Percentiles rank a stretch among this genome's conserved stretches.
phyloP scores from a whole-genome alignment of 2,113 vertebrate species.

The Nansenia antarctica region DNA sequence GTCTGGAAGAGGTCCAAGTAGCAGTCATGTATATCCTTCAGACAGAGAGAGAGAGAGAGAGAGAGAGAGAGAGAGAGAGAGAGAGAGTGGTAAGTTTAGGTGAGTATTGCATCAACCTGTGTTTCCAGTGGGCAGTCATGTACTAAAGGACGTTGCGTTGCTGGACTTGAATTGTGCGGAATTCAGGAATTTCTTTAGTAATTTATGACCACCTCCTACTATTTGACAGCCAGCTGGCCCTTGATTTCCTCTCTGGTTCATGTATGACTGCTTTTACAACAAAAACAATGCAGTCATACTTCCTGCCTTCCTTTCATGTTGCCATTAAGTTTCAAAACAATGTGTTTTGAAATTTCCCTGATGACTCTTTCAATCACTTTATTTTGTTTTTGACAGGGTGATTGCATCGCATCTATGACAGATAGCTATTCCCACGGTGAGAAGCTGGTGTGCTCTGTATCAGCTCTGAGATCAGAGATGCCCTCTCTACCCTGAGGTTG shows the following conservation, averaged over 20 bases:
- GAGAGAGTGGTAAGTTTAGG: background rate
- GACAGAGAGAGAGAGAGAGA: conserved; percentile 12
- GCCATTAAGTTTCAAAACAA: conserved; percentile 21
- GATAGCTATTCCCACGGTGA: conserved; percentile 57
- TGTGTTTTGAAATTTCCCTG: conserved; percentile 39
- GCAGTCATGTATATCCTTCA: conserved; percentile 88
- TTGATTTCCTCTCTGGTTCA: background rate
- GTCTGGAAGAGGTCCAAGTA: conserved; percentile 94
- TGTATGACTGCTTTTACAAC: no score
- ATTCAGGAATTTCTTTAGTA: conserved; percentile 1
- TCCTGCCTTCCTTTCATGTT: conserved; percentile 9
- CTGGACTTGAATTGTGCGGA: background rate
- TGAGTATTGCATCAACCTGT: background rate
- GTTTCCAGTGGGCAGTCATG: background rate
- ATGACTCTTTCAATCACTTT: conserved; percentile 40
- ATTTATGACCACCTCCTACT: conserved; percentile 29
- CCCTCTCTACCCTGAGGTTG: conserved; percentile 55
- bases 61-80: conserved; percentile 1
- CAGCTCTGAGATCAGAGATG: conserved; percentile 58
- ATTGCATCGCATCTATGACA: conserved; percentile 52
- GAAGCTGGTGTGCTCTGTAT: conserved; percentile 53
- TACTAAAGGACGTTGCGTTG: background rate
- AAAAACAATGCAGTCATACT: conserved; percentile 28
- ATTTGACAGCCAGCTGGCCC: conserved; percentile 11
- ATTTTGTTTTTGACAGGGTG: conserved; percentile 14